Base-by-base conservation (phyloP, 2,113 vertebrate species). In the Cnemophilus loriae region DNA sequence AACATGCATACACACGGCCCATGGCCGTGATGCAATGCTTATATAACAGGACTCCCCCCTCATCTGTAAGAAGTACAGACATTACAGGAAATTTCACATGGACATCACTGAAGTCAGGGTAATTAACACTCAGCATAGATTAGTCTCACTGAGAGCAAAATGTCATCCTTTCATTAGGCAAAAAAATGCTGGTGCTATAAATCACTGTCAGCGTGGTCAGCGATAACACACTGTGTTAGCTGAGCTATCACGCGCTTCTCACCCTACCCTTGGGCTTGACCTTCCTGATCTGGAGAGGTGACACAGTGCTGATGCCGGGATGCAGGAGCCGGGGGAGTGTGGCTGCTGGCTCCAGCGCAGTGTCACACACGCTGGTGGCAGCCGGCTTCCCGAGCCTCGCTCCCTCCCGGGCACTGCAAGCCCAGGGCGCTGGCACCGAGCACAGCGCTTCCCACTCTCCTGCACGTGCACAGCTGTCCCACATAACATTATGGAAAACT, bases 151-250 rank as follows among this genome's bases (percentile, higher is more conserved):
- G 22, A 68, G 83, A 82, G 52, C n/a, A 76, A 84, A 85, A 77
- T 76, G 59, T 26, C 55, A 33, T 79, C 70, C 81, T 76, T 78
- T 80, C 56, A 46, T 49, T 16, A 86, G 75, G 49, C 46, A 93
- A 75, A 41, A 79, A 82, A 88, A 46, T 18, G 71, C n/a, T 33
- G 30, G 37, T 69, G 61, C 67, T 56, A 52, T 65, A 80, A 93
- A 84, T 91, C 73, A 77, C 52, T 52, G 60, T 42, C 46, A 19
- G 20, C 0, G 35, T 6, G 11, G 19, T 5, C 0, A 0, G 61
- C 0, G 10, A 42, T 17, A 73, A 33, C 10, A 24, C 9, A 1
- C 13, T 5, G 42, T 3, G 21, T 27, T 21, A 55, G 46, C 52
- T 32, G 69, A 68, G 19, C 49, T 59, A 20, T 41, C 35, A 1